Evolutionary conservation across 1,140 invertebrate genomes (phyloP).

Genomic region (Notospermus geniculatus): DNA sequence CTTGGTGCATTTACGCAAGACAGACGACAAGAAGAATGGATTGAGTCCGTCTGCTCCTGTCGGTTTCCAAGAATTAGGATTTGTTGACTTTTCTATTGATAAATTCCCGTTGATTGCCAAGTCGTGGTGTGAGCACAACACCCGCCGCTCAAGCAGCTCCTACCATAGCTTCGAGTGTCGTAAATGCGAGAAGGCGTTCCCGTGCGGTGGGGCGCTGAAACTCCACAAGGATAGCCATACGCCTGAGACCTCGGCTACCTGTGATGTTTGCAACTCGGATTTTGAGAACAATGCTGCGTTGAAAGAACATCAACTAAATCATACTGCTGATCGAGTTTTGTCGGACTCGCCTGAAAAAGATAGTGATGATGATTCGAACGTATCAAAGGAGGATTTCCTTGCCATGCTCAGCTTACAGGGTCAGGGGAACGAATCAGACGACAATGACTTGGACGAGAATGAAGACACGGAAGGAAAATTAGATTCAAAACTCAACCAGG

Average conservation of each 20-base stretch:
- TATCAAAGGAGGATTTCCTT: slow-evolving; percentile 72
- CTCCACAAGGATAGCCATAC: slow-evolving; percentile 53
- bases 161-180: slow-evolving; percentile 69
- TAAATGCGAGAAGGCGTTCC: slow-evolving; percentile 72
- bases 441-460: background rate
- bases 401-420: slow-evolving; percentile 71
- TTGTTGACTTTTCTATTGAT: slow-evolving; percentile 73
- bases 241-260: slow-evolving; percentile 37
- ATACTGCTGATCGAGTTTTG: slow-evolving; percentile 41
- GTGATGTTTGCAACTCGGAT: slow-evolving; percentile 47
- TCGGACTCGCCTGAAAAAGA: slow-evolving; percentile 24
- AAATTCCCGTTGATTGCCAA: slow-evolving; percentile 77
- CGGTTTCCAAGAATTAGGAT: slow-evolving; percentile 74
- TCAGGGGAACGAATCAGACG: slow-evolving; percentile 26
- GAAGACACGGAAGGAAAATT: too few relatives aligned
- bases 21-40: slow-evolving; percentile 29
- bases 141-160: slow-evolving; percentile 64
- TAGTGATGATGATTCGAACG: slow-evolving; percentile 17
- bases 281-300: slow-evolving; percentile 41
- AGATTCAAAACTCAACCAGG: too few relatives aligned
- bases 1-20: slow-evolving; percentile 59
- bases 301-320: slow-evolving; percentile 49
- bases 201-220: slow-evolving; percentile 68
- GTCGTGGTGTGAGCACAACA: slow-evolving; percentile 68
- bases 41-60: slow-evolving; percentile 25